phyloP scores from a whole-genome alignment of 2,113 vertebrate species.

The Daubentonia madagascariensis region DNA sequence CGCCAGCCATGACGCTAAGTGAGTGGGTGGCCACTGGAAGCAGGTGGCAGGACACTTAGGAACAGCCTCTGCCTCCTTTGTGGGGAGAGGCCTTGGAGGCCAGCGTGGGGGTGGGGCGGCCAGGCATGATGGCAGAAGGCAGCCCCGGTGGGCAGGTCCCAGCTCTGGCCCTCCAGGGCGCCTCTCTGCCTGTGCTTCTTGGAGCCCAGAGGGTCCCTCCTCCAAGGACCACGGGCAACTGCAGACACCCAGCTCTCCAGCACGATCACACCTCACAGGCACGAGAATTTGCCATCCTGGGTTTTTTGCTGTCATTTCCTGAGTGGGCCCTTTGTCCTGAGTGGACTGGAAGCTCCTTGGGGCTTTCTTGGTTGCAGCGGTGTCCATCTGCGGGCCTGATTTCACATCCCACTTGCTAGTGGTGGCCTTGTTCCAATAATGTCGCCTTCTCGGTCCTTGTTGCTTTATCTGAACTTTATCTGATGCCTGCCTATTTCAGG shows the following conservation, averaged over 20 bases:
- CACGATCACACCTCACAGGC: not conserved
- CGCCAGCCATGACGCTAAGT: not conserved
- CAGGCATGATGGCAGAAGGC: not conserved
- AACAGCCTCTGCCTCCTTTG: not conserved
- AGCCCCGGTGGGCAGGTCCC: not conserved
- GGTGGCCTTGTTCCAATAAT: not conserved
- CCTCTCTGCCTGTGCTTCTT: not conserved
- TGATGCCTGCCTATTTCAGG: not conserved
- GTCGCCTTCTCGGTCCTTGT: accelerated
- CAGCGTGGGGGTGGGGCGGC: not conserved
- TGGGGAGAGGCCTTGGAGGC: not conserved
- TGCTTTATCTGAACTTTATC: no score
- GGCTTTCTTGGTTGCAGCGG: no score
- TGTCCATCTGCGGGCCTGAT: not conserved
- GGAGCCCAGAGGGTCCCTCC: not conserved
- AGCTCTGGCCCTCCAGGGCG: not conserved
- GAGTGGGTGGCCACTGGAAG: accelerated
- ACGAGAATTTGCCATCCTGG: not conserved
- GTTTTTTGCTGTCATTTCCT: not conserved
- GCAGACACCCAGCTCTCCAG: not conserved
- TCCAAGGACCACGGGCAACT: no score
- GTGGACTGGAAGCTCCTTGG: not conserved
- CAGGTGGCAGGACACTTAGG: not conserved
- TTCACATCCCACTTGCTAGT: not conserved
- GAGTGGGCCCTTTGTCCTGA: no score